A percentile compares a stretch with the other conserved stretches of the same genome.
These are phyloP conservation scores for Hippoglossus hippoglossus DNA, from an alignment of 2,797 vertebrate species.

Conservation along the genomic window DNA sequence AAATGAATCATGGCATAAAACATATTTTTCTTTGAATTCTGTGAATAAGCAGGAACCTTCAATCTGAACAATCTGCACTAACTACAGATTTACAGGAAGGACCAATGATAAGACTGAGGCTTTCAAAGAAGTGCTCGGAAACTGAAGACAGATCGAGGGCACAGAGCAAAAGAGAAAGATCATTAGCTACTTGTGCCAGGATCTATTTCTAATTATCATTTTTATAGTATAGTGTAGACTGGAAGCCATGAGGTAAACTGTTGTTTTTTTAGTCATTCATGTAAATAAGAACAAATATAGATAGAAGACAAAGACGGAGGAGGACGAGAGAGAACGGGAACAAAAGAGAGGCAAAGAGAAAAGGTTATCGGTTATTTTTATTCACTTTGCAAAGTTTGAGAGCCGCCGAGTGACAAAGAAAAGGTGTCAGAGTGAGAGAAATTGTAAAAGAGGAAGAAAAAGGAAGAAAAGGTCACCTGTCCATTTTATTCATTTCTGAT, in stretches of 20 bases:
- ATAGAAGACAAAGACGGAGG: conserved; percentile 44
- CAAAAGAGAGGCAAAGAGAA: conserved; percentile 42
- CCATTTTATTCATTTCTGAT: conserved; percentile 57
- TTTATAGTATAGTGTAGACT: neutral
- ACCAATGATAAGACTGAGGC: neutral
- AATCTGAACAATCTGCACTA: neutral
- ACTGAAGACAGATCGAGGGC: neutral
- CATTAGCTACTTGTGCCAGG: neutral
- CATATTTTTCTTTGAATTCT: conserved; percentile 1
- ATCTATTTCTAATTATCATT: neutral
- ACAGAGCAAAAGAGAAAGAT: neutral
- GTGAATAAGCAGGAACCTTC: neutral
- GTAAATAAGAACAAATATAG: conserved; percentile 41
- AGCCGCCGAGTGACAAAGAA: conserved; percentile 13
- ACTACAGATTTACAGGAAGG: neutral
- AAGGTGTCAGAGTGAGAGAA: conserved; percentile 43
- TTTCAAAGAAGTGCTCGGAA: conserved; percentile 1
- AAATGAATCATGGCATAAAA: conserved; percentile 2
- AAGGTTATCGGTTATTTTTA: conserved; percentile 67
- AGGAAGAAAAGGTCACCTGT: conserved; percentile 69
- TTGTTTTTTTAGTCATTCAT: conserved; percentile 7
- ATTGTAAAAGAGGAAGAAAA: conserved; percentile 28
- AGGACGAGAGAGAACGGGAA: conserved; percentile 13
- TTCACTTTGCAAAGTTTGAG: conserved; percentile 48
- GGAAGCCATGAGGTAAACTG: conserved; percentile 13